These are phyloP conservation scores for Sebastes vulpes DNA, from an alignment of 2,797 vertebrate genomes.

Conservation along the genomic window DNA sequence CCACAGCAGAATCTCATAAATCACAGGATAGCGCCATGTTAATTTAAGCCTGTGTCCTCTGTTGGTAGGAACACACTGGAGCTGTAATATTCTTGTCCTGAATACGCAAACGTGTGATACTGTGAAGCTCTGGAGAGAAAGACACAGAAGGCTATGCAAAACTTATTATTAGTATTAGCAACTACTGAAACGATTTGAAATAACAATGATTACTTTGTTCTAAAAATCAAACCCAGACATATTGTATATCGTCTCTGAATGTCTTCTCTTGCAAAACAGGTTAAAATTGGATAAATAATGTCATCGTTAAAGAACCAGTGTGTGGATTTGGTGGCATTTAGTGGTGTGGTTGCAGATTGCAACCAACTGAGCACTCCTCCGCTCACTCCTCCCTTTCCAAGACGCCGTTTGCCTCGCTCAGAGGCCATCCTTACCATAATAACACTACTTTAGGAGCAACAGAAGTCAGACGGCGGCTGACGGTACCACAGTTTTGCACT, in stretches of 20 bases:
- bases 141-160: neutral
- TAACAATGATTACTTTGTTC: neutral
- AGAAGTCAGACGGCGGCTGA: neutral
- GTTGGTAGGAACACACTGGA: conserved; percentile 11
- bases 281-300: neutral
- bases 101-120: conserved; percentile 11
- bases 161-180: neutral
- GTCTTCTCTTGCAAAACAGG: neutral
- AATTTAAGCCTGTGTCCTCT: conserved; percentile 46
- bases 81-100: conserved; percentile 43
- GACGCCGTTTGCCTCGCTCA: neutral
- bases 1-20: conserved; percentile 37
- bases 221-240: neutral
- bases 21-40: conserved; percentile 35
- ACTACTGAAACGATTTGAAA: neutral
- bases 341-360: too few relatives aligned
- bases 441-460: neutral
- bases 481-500: neutral
- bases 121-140: conserved; percentile 5
- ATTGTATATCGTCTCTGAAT: neutral
- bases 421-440: neutral
- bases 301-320: neutral
- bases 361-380: too few relatives aligned
- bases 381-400: neutral
- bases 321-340: neutral